A percentile compares a stretch with the other conserved stretches of the same genome.
These are phyloP conservation scores for Drosophila anceps DNA, from an alignment of 2,888 invertebrate species.

Conservation along the genomic window DNA sequence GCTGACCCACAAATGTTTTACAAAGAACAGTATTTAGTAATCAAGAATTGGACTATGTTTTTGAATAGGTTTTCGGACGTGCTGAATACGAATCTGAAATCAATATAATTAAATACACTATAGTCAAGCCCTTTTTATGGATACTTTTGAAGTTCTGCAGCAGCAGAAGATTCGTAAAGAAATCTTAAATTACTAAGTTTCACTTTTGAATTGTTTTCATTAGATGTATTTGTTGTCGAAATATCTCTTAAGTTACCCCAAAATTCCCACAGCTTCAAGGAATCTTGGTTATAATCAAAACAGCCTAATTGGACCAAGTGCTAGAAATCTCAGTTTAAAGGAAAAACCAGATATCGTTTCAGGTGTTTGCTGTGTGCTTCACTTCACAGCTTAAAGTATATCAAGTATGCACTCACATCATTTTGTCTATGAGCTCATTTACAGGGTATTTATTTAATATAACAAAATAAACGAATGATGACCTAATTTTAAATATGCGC, in stretches of 20 bases:
- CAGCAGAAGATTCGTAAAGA: too few species aligned
- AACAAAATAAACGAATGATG: conserved; percentile 51
- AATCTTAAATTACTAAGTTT: too few species aligned
- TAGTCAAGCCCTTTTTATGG: too few species aligned
- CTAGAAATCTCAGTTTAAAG: background rate
- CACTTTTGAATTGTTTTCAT: too few species aligned
- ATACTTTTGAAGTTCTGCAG: too few species aligned
- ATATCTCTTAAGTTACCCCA: background rate
- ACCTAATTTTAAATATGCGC: conserved; percentile 58
- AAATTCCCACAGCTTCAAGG: background rate
- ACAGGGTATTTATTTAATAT: conserved; percentile 36
- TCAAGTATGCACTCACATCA: background rate
- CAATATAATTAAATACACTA: too few species aligned
- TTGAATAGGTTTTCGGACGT: too few species aligned
- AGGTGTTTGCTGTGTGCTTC: conserved; percentile 2
- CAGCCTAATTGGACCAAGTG: background rate
- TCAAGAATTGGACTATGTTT: too few species aligned
- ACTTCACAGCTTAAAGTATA: background rate
- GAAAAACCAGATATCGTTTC: background rate
- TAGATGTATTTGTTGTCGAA: too few species aligned
- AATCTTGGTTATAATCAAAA: background rate
- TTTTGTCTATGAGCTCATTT: background rate
- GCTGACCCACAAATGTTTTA: too few species aligned
- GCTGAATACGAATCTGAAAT: too few species aligned
- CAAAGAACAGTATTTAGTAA: too few species aligned